Base-by-base conservation (phyloP, 2,113 vertebrate genomes). In the Percopsis transmontana region DNA sequence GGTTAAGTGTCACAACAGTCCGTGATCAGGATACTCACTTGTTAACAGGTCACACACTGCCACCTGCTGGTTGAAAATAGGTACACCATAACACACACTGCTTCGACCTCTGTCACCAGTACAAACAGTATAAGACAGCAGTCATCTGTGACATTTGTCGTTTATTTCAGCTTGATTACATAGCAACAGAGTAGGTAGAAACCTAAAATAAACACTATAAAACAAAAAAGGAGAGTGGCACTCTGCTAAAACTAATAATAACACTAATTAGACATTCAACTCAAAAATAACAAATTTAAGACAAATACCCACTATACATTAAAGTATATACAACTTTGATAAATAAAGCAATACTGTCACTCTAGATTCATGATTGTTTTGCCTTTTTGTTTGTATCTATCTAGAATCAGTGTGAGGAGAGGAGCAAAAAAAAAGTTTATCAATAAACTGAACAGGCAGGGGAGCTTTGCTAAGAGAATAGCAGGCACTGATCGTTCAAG, bases 311-410 rank as follows among this genome's bases (percentile, higher is more conserved):
- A 85, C 92, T 96, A 92, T 95, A 96, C 94, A 95, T 81, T 88
- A 83, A 92, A 93, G 85, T 96, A 97, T 97, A 88, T 96, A 99
- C 96, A 97, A 76, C 89, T 93, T 92, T 91, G 94, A 97, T 97
- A 98, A 97, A 97, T 95, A 97, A 92, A 92, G 85, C 90, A 94
- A 96, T 88, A 95, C 93, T 96, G 94, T 79, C n/a, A n/a, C n/a
- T n/a, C 83, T 89, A 86, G 79, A 85, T 65, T 71, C 70, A 53
- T 63, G 83, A 86, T 83, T 78, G 80, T 80, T 2, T 80, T 77
- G 77, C 59, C 73, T 77, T 76, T 82, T 71, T 75, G 50, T 58
- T 50, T 20, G 39, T 81, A 60, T 81, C 66, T 79, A 72, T 76
- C 57, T 67, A 76, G 18, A 67, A 70, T 47, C 61, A 60, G 42